phyloP scores from a whole-genome alignment of 2,797 vertebrate species.

The Tragopan temminckii region DNA sequence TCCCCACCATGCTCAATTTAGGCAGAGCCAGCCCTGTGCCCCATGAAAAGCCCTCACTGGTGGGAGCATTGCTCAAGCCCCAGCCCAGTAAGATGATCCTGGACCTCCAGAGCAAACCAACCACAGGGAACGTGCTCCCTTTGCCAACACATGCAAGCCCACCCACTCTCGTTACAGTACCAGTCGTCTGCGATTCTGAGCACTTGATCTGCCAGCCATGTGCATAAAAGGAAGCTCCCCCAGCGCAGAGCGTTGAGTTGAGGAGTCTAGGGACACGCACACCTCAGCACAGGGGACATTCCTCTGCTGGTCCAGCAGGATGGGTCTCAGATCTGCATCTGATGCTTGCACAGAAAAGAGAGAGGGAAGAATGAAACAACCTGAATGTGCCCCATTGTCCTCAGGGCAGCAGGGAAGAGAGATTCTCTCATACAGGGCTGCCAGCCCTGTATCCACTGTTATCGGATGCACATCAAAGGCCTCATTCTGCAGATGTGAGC shows the following conservation, averaged over 20 bases:
- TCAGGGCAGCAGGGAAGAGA: neutral
- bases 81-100: neutral
- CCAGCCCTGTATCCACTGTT: neutral
- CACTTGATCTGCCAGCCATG: neutral
- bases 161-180: neutral
- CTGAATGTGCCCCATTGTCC: fast-evolving
- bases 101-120: neutral
- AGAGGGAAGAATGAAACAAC: neutral
- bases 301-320: neutral
- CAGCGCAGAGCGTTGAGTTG: fast-evolving
- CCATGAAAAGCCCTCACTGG: neutral
- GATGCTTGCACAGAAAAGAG: constrained; percentile 18
- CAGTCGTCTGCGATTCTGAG: constrained; percentile 51
- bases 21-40: neutral
- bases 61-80: neutral
- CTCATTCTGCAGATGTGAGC: neutral
- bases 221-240: neutral
- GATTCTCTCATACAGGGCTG: fast-evolving
- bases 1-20: too few relatives aligned
- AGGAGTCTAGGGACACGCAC: neutral
- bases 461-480: neutral
- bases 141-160: neutral
- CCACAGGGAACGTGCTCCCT: fast-evolving
- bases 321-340: constrained; percentile 26
- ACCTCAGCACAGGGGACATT: neutral